Percentiles rank a stretch among this genome's conserved stretches.
These are phyloP conservation scores for Cyphomyrus plagiostoma DNA, from an alignment of 2,113 vertebrate species.

Conservation along the genomic window DNA sequence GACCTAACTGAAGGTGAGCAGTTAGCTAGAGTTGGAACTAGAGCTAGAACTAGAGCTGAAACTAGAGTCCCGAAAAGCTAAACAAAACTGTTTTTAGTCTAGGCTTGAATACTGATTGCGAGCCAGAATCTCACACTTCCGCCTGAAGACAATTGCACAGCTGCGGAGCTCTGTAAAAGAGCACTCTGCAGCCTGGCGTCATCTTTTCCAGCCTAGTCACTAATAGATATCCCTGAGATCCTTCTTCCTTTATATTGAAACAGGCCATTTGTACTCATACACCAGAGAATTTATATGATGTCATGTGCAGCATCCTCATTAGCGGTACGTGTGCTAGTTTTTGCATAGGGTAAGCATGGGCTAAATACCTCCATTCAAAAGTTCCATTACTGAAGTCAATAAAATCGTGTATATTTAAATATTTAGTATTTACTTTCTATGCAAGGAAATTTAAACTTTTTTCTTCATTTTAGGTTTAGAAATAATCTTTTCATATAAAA, in stretches of 20 bases:
- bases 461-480: neutral
- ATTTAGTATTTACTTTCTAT: neutral
- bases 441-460: neutral
- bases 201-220: neutral
- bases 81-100: neutral
- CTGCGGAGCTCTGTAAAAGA: neutral
- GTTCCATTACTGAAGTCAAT: neutral
- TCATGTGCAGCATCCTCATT: neutral
- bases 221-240: too few relatives aligned
- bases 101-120: neutral
- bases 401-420: neutral
- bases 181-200: neutral
- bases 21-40: neutral
- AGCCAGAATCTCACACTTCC: neutral
- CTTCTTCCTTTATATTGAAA: too few relatives aligned
- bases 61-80: neutral
- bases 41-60: neutral
- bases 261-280: neutral
- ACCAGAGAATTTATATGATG: neutral
- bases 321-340: neutral
- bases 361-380: neutral
- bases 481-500: neutral
- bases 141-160: neutral
- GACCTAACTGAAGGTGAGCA: neutral
- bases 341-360: neutral